Evolutionary conservation across 1,140 invertebrate species (phyloP), one percentile per base, ranked within the genome.

Genomic region (Drosophila subobscura): DNA sequence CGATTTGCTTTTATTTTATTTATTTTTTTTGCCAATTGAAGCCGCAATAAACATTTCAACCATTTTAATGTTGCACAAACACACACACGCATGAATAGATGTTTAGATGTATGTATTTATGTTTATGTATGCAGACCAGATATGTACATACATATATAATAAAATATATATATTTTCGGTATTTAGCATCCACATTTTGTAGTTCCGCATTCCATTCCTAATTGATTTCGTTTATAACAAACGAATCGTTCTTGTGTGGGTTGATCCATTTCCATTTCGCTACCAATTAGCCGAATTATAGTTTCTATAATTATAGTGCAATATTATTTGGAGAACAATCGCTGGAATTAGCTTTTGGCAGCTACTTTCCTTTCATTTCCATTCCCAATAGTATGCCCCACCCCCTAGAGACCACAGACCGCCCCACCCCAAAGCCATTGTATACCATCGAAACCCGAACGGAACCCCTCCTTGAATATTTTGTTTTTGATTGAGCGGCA

Each of bases 131-230:
- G 16, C 1, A 20, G 16, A 20, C 16, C 16, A 20, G 16, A 20
- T 54, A 66, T 54, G 47, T 63, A 50, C n/a, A 56, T 27, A 66
- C 10, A 54, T 14, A 55, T 29, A 56, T 58, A 64, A 55, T 57
- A 54, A 60, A 59, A 49, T 57, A 58, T 49, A 60, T 72, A 57
- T 37, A 74, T 80, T 61, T 49, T 51, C 77, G 57, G 42, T 74
- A 61, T 85, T 86, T 86, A 85, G 73, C 73, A 37, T 4, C 33
- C 10, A 85, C 60, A 86, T 85, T 81, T 75, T 33, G 16, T 75
- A 72, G 33, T 86, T 88, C 78, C 81, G 81, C 81, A 86, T 86
- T 86, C 83, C 77, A 71, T 47, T 76, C 55, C 77, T 78, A 86
- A 85, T 85, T 85, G 65, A 25, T 74, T 66, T 40, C n/a, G 27